A percentile compares a stretch with the other conserved stretches of the same genome.
Evolutionary conservation across 2,797 vertebrate genomes (phyloP).

Genomic region (Mus caroli): DNA sequence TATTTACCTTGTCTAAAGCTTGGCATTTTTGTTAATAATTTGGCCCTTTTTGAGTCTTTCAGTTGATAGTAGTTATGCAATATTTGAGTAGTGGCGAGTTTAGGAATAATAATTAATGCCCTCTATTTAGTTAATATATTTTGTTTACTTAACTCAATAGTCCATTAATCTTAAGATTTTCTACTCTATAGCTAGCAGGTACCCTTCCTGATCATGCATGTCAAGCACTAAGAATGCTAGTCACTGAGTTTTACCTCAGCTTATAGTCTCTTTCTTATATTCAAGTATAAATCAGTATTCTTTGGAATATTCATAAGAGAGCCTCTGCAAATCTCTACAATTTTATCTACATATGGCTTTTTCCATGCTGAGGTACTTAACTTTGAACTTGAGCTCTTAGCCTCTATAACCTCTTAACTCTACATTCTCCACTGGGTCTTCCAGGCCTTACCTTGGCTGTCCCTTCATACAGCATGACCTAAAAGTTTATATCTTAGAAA

Average conservation of each 20-base stretch:
- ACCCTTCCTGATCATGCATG: not conserved
- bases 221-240: not conserved
- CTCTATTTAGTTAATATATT: not conserved
- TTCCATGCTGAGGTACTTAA: not conserved
- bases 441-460: not conserved
- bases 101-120: constrained; percentile 49
- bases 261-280: constrained; percentile 7
- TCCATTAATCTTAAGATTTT: constrained; percentile 46
- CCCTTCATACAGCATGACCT: not conserved
- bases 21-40: constrained; percentile 27
- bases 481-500: not conserved
- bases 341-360: not conserved
- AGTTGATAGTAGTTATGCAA: constrained; percentile 15
- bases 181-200: not conserved
- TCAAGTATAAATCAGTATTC: not conserved
- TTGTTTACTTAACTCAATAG: not conserved
- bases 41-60: not conserved
- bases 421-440: not conserved
- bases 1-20: not conserved
- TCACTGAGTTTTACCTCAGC: not conserved
- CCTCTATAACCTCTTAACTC: constrained; percentile 7
- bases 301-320: constrained; percentile 9
- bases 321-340: not conserved
- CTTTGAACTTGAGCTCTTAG: not conserved
- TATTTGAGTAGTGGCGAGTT: not conserved